Evolutionary conservation across 1,140 invertebrate species (phyloP), one percentile per base, ranked within the genome.

Genomic region (Theocolax elegans): DNA sequence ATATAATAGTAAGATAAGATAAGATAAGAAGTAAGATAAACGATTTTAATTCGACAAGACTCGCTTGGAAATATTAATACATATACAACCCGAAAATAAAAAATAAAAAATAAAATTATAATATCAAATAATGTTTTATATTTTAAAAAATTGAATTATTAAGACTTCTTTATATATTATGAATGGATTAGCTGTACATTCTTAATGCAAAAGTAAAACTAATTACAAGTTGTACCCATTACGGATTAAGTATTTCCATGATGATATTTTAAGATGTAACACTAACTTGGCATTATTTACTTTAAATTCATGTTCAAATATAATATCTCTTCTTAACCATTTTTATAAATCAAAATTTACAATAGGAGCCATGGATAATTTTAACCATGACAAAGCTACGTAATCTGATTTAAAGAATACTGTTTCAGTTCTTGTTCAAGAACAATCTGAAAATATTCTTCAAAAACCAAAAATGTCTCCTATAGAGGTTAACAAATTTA

Each of bases 331-430:
- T 35, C 70, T 71, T 29, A 63, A 19, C 49, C 65, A 73, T 48
- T 66, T 71, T 49, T 17, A 69, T 54, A 27, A n/a, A 40, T 13
- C 23, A 3, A 63, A 66, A 3, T 73, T 72, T 51, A 75, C 68
- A 15, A 68, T 19, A 9, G 72, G 58, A 2, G 72, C 69, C 6
- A 66, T 74, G 12, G 74, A 74, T 15, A 74, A 73, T 59, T 75
- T 75, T 58, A 66, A 75, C 56, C 72, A 75, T 49, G 53, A 73
- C 15, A 65, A 67, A 68, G 40, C 13, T 0, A 73, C 72, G 3
- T 1, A 31, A 31, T 71, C 71, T 31, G 74, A 65, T 3, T 44
- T 68, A 19, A 60, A 73, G 31, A 54, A 59, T 7, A 73, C 74
- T 12, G 73, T 75, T 6, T 40, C 27, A 25, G 67, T 72, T n/a